Base-by-base conservation (phyloP, 64 coral and sea anemone species). In the Stylophora pistillata region DNA sequence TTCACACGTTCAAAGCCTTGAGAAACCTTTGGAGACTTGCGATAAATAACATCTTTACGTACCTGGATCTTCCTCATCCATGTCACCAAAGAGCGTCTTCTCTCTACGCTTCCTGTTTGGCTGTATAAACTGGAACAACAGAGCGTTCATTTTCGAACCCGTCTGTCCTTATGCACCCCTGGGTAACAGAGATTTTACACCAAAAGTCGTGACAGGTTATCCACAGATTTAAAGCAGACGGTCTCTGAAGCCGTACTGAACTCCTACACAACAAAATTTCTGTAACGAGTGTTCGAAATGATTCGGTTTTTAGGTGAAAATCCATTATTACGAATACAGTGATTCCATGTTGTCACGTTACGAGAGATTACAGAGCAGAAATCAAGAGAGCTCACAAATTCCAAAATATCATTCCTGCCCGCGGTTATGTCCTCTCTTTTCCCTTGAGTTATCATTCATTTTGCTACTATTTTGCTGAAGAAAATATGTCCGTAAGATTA, bases 111-210 rank as follows among this genome's bases (percentile, higher is more conserved):
- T 69, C 15, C 86, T 78, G 27, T 71, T 92, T 15, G 71, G 74
- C 18, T 86, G 73, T 30, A 92, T 70, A 65, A 86, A 86, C 74
- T 92, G 90, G 72, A 92, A 92, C 16, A 92, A 25, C n/a, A 86
- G n/a, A 53, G 90, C 17, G 54, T 85, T 86, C 90, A 92, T 92
- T 15, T 31, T 87, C 30, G 14, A 31, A 55, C 41, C 28, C 13
- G 62, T 47, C 18, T 21, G 13, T 63, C 53, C 29, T 18, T 58
- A 10, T 13, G 16, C 80, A 26, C 33, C 15, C 15, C 0, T 41
- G 9, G 23, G 64, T 68, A 25, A 63, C 23, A 21, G 58, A 16
- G 57, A 65, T 37, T 82, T 31, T 32, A 58, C 57, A 37, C 59
- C 30, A 63, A 9, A 12, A 37, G 58, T 47, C 30, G 0, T 16